Base-by-base conservation (phyloP, 1,140 invertebrate genomes). In the Euwallacea similis region DNA sequence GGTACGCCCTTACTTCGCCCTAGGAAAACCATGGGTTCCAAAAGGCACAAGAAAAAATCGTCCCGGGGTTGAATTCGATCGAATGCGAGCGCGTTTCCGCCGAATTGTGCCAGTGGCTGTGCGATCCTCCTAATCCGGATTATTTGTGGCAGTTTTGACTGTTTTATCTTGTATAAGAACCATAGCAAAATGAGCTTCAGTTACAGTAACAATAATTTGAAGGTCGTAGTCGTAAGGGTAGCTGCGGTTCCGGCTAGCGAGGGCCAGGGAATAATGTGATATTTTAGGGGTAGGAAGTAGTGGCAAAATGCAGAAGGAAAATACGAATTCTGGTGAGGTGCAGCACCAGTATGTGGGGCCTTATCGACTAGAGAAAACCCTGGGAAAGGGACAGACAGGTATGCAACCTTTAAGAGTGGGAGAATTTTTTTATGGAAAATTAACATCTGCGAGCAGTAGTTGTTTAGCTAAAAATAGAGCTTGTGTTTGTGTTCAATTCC, bases 381-480 rank as follows among this genome's bases (percentile, higher is more conserved):
- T 99, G 56, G 98, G 98, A 67, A 99, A 99, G 84, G 98, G 98
- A 66, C 98, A 99, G 84, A 99, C 98, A 82, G 98, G 98, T 99
- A 87, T 84, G 82, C 9, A 56, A 50, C 6, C 0, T 6, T 50
- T 50, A 10, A 50, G 46, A 11, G 9, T 50, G 9, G 9, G 2
- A 50, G 1, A 50, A 50, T 50, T 50, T 50, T 11, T 50, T 50
- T 2, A 50, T 50, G 21, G 21, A 33, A 33, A 33, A 33, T 33
- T 33, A 33, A 33, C 21, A 33, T 33, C 21, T 33, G 21, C 21
- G 21, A 4, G 1, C 21, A 33, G 21, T 33, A 33, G 21, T 33
- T 33, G 21, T 33, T 33, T 33, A 33, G 21, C 21, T 33, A 33
- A 33, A 33, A 33, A 33, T 33, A 33, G 21, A 33, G 21, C 21